Conservation (phyloP, 2,888 invertebrate species). For the Amphipoea oculea region DNA sequence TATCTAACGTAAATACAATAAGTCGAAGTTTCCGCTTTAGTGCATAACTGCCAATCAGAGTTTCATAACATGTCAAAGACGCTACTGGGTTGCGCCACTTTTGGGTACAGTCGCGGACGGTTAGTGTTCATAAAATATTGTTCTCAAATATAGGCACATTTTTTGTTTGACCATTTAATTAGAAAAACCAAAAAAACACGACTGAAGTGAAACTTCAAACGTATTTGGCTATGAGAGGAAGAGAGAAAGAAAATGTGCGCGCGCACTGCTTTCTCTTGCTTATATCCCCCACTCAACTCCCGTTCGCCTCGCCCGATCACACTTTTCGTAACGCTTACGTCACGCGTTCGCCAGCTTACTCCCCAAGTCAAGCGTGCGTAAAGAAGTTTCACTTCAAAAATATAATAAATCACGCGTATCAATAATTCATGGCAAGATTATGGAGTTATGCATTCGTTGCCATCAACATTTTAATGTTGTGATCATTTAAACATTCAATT, state of each 20-base stretch:
- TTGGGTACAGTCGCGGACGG: constrained; percentile 25
- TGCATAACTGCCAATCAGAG: constrained; percentile 65
- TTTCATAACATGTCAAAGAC: constrained; percentile 65
- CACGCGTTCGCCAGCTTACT: too few species aligned
- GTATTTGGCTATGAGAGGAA: too few species aligned
- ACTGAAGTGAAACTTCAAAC: too few species aligned
- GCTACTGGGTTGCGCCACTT: constrained; percentile 61
- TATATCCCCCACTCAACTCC: too few species aligned
- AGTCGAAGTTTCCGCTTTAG: constrained; percentile 37
- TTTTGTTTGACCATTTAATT: neutral
- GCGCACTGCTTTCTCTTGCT: too few species aligned
- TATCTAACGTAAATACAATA: constrained; percentile 31
- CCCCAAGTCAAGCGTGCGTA: too few species aligned
- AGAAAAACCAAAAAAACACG: neutral
- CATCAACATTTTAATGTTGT: neutral
- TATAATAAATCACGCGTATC: neutral
- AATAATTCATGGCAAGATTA: neutral
- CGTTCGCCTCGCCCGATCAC: too few species aligned
- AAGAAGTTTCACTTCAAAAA: too few species aligned
- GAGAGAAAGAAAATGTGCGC: too few species aligned
- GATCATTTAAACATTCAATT: neutral
- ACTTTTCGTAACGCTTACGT: too few species aligned
- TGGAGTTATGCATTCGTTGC: constrained; percentile 9
- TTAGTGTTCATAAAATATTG: neutral
- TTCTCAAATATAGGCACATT: neutral